Evolutionary conservation across 2,113 vertebrate genomes (phyloP), one percentile per base, ranked within the genome.

Genomic region (Chionomys nivalis): DNA sequence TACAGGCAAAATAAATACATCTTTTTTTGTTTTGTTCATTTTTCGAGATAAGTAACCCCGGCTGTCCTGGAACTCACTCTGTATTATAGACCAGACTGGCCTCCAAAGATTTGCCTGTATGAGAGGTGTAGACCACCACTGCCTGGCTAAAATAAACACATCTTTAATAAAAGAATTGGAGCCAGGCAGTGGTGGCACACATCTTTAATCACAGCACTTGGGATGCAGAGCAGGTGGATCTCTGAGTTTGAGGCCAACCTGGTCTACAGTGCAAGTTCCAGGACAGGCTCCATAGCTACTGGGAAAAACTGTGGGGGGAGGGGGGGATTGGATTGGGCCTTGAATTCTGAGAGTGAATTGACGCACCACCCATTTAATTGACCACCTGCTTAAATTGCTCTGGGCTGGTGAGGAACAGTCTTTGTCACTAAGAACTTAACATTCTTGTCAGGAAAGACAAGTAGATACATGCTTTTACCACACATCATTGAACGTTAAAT

Each of bases 341-440:
- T 82, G 42, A 42, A 90, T 88, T 96, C 88, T 96, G 44, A 78
- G 87, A 65, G 70, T 79, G 49, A 90, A 81, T 58, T 92, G 36
- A 63, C 16, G 89, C 70, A 65, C 17, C 10, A 87, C 44, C 23
- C 17, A 63, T 95, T 94, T 95, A 75, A 47, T 91, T 97, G n/a
- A 94, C n/a, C 9, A 89, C 61, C 39, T 94, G 66, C 55, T 81
- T 89, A 77, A 86, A 79, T 89, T 81, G 14, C 12, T 93, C 49
- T 90, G 52, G 49, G 9, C 44, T 83, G 58, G 79, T 5, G 31
- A 7, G 58, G 66, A 89, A 87, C 44, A 90, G 66, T 88, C 58
- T 92, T 95, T 78, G 89, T 90, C 21, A 14, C 42, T 6, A 12
- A 77, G 61, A 93, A 75, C 24, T 78, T 90, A 44, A 90, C 31